Base-by-base conservation (phyloP, 2,888 invertebrate genomes). In the Drosophila cognata region DNA sequence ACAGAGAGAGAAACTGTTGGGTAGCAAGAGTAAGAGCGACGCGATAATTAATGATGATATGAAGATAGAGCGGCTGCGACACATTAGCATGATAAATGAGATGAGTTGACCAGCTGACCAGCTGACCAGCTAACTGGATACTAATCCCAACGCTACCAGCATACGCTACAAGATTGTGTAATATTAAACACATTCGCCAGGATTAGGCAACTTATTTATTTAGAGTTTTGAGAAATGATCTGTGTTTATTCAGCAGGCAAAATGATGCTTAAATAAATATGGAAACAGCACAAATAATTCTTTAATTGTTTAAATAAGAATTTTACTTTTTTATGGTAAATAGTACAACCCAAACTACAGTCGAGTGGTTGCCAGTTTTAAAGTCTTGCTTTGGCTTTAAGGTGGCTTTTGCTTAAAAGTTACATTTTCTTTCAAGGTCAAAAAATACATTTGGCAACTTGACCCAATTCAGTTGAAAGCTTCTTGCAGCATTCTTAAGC, bases 21-120 rank as follows among this genome's bases (percentile, higher is more conserved):
- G 10, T 18, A 46, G 25, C 46, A 35, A 8, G 60, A 55, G n/a
- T 55, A 58, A 58, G 52, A 65, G 67, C 64, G 72, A 71, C 71
- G 66, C 57, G 69, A 76, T 88, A 88, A 87, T 87, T 87, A 86
- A 87, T 87, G 87, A 87, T 87, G 74, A 66, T 73, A 62, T 64
- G 67, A 68, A 69, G 75, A 62, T 75, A 72, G 48, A 65, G 50
- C 64, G 50, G 57, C 70, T 51, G 13, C 28, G 43, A 79, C 77
- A 76, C 79, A 88, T 87, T 88, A 88, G 87, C 76, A 87, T 87
- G 87, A 87, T 86, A 88, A 87, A 87, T 88, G 82, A 67, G 33
- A 56, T 56, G 63, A 63, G 71, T 46, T 59, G 73, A 63, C 58
- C 70, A 67, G 51, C n/a, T 65, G 68, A 66, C 59, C 70, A 68